These are phyloP conservation scores for Anthonomus grandis DNA, from an alignment of 1,140 invertebrate species.

Conservation along the genomic window DNA sequence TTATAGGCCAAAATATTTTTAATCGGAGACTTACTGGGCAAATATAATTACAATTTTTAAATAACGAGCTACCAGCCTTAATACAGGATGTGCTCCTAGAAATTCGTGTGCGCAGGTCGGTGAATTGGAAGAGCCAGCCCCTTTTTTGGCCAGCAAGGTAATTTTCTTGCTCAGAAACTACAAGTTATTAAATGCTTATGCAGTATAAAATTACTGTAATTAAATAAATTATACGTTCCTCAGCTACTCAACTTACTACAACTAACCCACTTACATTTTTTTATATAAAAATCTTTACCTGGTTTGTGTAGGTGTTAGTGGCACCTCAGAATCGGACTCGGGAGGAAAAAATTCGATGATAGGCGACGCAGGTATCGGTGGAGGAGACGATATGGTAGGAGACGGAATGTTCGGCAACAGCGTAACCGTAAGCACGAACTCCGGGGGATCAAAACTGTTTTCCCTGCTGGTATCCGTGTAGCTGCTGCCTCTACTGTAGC, in stretches of 20 bases:
- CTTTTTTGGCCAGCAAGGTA: no score
- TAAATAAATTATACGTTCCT: neutral
- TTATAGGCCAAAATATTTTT: no score
- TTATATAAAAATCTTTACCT: conserved; percentile 6
- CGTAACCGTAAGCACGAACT: conserved; percentile 65
- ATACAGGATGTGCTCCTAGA: no score
- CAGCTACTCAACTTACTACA: neutral
- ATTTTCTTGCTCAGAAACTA: no score
- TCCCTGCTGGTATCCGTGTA: conserved; percentile 12
- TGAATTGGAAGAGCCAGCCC: no score
- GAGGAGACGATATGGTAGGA: conserved; percentile 50
- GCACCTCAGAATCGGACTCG: conserved; percentile 40
- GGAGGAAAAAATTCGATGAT: conserved; percentile 51
- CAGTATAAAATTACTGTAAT: neutral
- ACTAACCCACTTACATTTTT: neutral
- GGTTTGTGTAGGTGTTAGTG: conserved; percentile 29
- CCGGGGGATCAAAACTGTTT: conserved; percentile 28
- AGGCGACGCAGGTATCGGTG: conserved; percentile 48
- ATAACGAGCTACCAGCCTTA: no score
- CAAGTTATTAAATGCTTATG: neutral
- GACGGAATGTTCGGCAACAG: conserved; percentile 56
- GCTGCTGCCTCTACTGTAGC: conserved; percentile 15
- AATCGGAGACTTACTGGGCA: no score
- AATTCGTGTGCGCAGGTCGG: no score
- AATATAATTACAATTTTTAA: no score